Conservation (phyloP, 2,888 invertebrate species). For the Muscina levida region DNA sequence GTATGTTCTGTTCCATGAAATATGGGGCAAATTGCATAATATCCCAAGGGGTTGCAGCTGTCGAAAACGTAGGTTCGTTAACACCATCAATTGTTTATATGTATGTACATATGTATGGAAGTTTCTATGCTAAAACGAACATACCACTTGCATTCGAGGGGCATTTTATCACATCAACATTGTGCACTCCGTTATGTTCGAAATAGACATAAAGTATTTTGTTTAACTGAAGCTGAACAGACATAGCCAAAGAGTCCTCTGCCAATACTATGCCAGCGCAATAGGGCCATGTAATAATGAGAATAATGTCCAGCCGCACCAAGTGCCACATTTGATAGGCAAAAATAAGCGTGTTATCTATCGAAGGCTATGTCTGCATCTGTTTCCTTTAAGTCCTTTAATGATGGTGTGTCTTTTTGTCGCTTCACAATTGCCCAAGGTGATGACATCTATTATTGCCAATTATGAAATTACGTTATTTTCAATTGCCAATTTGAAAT, state of each 20-base stretch:
- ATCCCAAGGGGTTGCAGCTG: not conserved
- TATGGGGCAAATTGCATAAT: not conserved
- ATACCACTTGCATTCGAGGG: conserved; percentile 48
- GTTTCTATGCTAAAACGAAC: too few relatives aligned
- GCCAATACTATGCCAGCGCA: too few relatives aligned
- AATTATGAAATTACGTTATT: conserved; percentile 1
- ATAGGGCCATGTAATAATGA: too few relatives aligned
- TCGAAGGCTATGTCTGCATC: too few relatives aligned
- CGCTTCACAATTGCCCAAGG: too few relatives aligned
- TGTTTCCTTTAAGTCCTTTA: too few relatives aligned
- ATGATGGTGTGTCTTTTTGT: too few relatives aligned
- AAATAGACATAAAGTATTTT: conserved; percentile 73
- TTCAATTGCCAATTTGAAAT: too few relatives aligned
- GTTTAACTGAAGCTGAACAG: conserved; percentile 13
- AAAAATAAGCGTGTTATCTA: not conserved
- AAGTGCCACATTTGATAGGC: not conserved
- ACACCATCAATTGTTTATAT: too few relatives aligned
- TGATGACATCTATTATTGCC: not conserved
- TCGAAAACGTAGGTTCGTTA: too few relatives aligned
- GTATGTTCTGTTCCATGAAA: conserved; percentile 67
- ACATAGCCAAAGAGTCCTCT: not conserved
- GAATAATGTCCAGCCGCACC: too few relatives aligned
- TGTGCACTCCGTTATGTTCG: conserved; percentile 74
- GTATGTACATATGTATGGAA: not conserved
- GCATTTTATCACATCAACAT: conserved; percentile 74